These are phyloP conservation scores for Physocephala rufipes DNA, from an alignment of 2,888 invertebrate genomes.

Conservation along the genomic window DNA sequence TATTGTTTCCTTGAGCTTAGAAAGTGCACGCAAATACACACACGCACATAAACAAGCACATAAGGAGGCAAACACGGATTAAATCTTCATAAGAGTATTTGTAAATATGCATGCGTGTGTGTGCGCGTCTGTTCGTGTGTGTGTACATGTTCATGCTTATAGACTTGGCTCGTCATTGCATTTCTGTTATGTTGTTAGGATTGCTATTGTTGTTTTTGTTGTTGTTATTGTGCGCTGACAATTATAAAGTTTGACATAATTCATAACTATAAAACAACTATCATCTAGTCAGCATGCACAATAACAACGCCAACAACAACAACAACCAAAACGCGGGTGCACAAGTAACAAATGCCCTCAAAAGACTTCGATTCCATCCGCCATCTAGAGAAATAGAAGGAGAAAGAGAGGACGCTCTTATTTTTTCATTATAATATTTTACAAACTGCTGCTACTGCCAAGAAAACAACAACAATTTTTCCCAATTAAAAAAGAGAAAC, in stretches of 20 bases:
- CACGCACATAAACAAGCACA: conserved; percentile 19
- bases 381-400: no score
- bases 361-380: neutral
- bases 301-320: conserved; percentile 3
- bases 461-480: neutral
- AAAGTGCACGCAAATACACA: conserved; percentile 22
- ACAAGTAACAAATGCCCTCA: neutral
- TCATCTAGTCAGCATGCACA: conserved; percentile 38
- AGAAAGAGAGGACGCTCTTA: neutral
- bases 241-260: conserved; percentile 61
- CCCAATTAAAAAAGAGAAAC: no score
- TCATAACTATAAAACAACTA: conserved; percentile 49
- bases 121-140: neutral
- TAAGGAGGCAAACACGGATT: neutral
- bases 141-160: no score
- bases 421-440: neutral
- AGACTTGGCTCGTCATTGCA: no score
- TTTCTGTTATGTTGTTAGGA: no score
- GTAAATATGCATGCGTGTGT: neutral
- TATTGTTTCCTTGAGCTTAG: conserved; percentile 58
- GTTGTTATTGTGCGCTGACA: conserved; percentile 43
- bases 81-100: neutral
- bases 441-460: neutral
- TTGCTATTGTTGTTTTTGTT: neutral
- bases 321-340: conserved; percentile 11